Percentiles rank a stretch among this genome's conserved stretches.
phyloP scores from a whole-genome alignment of 2,113 vertebrate genomes.

The Equus przewalskii region DNA sequence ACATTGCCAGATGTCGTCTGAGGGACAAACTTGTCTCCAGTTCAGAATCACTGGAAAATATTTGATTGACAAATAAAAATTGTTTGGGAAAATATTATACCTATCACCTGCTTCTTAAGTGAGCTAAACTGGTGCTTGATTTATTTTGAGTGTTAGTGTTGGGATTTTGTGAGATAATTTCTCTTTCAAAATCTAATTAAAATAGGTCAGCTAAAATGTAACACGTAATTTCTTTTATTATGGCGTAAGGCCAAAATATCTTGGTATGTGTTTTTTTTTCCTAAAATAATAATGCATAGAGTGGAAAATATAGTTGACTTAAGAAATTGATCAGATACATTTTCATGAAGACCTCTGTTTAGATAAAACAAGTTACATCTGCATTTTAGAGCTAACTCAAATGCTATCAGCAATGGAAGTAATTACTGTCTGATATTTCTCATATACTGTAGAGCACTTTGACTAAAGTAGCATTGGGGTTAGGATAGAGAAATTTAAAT shows the following conservation, averaged over 20 bases:
- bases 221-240: neutral
- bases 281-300: neutral
- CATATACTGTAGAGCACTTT: neutral
- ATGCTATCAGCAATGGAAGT: neutral
- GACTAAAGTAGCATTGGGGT: neutral
- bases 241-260: neutral
- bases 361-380: neutral
- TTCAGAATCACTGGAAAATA: neutral
- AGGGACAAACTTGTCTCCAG: neutral
- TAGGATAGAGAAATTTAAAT: neutral
- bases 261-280: neutral
- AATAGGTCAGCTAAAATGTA: neutral
- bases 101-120: neutral
- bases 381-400: neutral
- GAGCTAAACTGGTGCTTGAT: neutral
- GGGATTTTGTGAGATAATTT: neutral
- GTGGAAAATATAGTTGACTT: neutral
- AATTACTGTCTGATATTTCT: neutral
- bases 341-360: neutral
- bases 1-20: neutral
- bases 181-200: conserved; percentile 9
- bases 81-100: neutral
- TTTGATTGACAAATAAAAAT: neutral
- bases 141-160: neutral
- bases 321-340: neutral